Evolutionary conservation across 1,140 invertebrate species (phyloP).

Genomic region (Homalodisca vitripennis): DNA sequence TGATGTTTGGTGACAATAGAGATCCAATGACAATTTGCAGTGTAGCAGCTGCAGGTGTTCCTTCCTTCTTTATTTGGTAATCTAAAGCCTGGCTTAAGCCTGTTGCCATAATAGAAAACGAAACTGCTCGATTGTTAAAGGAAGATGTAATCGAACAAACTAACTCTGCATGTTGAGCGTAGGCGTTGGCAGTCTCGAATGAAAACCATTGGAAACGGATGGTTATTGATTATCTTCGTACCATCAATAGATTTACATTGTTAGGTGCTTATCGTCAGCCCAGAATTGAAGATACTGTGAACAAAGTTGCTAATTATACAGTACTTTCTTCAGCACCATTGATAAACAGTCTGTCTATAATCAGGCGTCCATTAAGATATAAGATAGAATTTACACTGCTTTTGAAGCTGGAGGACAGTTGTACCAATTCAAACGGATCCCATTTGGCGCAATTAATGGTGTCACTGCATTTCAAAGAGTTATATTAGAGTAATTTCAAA

Average conservation of each 20-base stretch:
- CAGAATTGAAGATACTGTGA: not conserved
- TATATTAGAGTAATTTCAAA: constrained; percentile 31
- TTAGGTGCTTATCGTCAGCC: not conserved
- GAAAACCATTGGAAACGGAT: not conserved
- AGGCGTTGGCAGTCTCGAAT: not conserved
- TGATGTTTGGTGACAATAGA: not conserved
- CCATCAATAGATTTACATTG: not conserved
- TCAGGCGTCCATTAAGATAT: not conserved
- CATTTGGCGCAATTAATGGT: constrained; percentile 43
- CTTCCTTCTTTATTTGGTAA: not conserved
- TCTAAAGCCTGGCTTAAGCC: not conserved
- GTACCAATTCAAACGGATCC: constrained; percentile 40
- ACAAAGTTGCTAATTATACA: not conserved
- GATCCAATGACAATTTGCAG: not conserved
- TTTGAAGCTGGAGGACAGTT: constrained; percentile 32
- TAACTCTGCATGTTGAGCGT: not conserved
- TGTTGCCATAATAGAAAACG: not conserved
- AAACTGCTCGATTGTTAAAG: not conserved
- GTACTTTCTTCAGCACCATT: not conserved
- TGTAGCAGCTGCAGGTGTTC: not conserved
- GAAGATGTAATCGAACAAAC: not conserved
- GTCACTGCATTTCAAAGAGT: constrained; percentile 38
- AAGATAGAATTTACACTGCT: constrained; percentile 7
- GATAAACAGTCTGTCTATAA: not conserved
- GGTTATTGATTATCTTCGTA: not conserved